Base-by-base conservation (phyloP, 2,888 invertebrate genomes). In the Seira musarum region DNA sequence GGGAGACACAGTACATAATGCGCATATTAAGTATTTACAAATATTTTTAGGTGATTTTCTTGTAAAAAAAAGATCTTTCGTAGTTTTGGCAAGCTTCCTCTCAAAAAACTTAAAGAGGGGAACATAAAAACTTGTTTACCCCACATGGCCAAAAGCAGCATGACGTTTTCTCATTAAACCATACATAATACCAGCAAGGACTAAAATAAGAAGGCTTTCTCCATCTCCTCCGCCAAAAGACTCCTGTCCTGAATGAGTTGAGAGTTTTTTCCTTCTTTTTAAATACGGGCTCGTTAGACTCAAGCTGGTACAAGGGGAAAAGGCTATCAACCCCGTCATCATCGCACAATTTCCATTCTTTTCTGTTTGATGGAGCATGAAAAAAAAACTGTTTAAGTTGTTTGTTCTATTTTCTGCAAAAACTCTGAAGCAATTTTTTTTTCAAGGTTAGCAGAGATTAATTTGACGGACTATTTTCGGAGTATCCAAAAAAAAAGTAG, bases 131-230 rank as follows among this genome's bases (percentile, higher is more conserved):
- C 78, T 83, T 78, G 78, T 81, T 83, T 78, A 81, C 83, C 83
- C 80, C 83, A 40, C 25, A 22, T 25, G 63, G 81, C 64, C 60
- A 64, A 60, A 78, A 81, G 49, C 83, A 64, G 80, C 74, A 68
- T 80, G 81, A 71, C 66, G 78, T 81, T 76, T 78, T 83, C 83
- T 83, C 83, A 83, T 83, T 81, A 80, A 83, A 67, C n/a, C 30
- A 30, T 35, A 69, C 25, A 66, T 68, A 72, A 68, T 76, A 81
- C 70, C n/a, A n/a, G n/a, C n/a, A n/a, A n/a, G n/a, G n/a, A n/a
- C n/a, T n/a, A n/a, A 61, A 61, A 63, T 63, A 17, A 19, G 30
- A 8, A 30, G 53, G n/a, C 24, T 68, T 66, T 71, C 71, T 71
- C 78, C 71, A 61, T 61, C 78, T 53, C 35, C 19, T 66, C n/a